Percentiles rank a stretch among this genome's conserved stretches.
phyloP scores from a whole-genome alignment of 2,888 invertebrate genomes.

The Griposia aprilina region DNA sequence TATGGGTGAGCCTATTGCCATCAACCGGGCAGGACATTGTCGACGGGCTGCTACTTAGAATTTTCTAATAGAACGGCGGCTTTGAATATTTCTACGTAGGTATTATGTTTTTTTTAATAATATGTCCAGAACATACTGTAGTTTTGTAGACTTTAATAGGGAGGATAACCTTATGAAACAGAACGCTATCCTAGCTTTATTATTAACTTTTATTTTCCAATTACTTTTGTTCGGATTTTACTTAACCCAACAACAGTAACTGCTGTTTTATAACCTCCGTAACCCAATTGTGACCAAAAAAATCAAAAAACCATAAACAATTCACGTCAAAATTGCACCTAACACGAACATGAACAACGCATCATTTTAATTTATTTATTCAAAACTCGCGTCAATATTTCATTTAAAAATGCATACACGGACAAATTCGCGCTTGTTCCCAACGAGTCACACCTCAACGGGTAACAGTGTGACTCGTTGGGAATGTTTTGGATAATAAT shows the following conservation, averaged over 20 bases:
- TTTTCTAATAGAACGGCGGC: too few relatives aligned
- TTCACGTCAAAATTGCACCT: slow-evolving; percentile 13
- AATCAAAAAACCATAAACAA: neutral
- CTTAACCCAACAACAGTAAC: neutral
- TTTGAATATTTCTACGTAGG: neutral
- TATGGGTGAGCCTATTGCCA: too few relatives aligned
- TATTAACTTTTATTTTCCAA: neutral
- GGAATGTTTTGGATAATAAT: too few relatives aligned
- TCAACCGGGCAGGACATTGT: too few relatives aligned
- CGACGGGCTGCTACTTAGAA: too few relatives aligned
- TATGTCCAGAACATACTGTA: neutral
- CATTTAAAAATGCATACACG: slow-evolving; percentile 61
- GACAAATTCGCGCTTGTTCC: too few relatives aligned
- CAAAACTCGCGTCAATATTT: slow-evolving; percentile 49
- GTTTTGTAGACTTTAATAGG: neutral
- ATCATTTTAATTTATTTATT: slow-evolving; percentile 43
- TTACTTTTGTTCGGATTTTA: neutral
- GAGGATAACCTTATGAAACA: neutral
- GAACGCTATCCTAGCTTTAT: neutral
- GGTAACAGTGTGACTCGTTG: too few relatives aligned
- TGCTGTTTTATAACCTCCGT: neutral
- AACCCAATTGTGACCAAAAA: neutral
- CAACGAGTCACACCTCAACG: too few relatives aligned
- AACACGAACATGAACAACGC: slow-evolving; percentile 12
- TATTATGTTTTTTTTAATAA: too few relatives aligned